Conservation (phyloP, 53 echinoderm and acorn worm species). For the Arbacia lixula region DNA sequence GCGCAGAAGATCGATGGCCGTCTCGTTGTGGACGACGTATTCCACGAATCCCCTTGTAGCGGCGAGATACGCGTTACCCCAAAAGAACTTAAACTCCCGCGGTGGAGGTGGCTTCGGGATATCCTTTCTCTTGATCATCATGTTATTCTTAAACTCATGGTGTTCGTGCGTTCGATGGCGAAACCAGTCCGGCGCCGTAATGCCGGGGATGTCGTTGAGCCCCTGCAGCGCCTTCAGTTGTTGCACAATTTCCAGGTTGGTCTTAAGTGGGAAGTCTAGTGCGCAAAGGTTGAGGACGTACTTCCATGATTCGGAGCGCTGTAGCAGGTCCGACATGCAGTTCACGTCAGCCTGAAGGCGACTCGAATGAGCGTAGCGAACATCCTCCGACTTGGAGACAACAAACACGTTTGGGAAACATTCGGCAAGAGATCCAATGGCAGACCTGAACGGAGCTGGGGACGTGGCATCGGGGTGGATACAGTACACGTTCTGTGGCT, state of each 20-base stretch:
- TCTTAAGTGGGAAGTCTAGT: constrained; percentile 58
- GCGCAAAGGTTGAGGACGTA: constrained; percentile 63
- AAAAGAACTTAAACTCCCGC: constrained; percentile 61
- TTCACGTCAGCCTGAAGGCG: constrained; percentile 51
- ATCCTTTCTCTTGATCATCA: constrained; percentile 28
- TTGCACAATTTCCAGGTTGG: constrained; percentile 52
- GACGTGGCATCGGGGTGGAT: constrained; percentile 56
- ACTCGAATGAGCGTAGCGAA: constrained; percentile 34
- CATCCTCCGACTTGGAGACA: constrained; percentile 41
- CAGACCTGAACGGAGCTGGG: constrained; percentile 5
- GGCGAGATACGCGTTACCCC: constrained; percentile 56
- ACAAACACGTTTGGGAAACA: constrained; percentile 62
- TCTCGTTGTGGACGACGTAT: constrained; percentile 44
- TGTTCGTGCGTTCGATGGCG: constrained; percentile 40
- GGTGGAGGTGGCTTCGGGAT: constrained; percentile 53
- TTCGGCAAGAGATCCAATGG: constrained; percentile 23
- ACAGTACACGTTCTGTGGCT: constrained; percentile 60
- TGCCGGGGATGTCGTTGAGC: constrained; percentile 59
- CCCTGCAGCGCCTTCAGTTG: constrained; percentile 57
- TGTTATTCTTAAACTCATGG: constrained; percentile 25
- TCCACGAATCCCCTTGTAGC: constrained; percentile 24
- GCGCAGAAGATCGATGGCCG: constrained; percentile 30
- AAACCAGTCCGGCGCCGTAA: constrained; percentile 59
- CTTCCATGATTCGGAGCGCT: constrained; percentile 35
- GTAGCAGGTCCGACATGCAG: constrained; percentile 58